Base-by-base conservation (phyloP, 2,888 invertebrate genomes). In the Pseudeuparius sepicola region DNA sequence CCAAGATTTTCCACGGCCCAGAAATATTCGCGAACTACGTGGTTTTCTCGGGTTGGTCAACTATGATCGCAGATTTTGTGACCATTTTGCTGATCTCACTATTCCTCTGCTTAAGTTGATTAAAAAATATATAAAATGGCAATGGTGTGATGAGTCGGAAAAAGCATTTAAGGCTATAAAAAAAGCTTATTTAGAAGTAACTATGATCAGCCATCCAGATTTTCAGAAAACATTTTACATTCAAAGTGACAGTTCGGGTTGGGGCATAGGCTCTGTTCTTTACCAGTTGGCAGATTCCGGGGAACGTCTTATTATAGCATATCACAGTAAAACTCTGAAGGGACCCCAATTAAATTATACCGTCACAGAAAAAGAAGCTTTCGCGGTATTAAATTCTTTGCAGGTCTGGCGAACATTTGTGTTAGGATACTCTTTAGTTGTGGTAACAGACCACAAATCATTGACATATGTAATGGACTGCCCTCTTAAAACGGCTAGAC, bases 401-500 rank as follows among this genome's bases (percentile, higher is more conserved):
- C 14, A 24, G 13, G 16, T 38, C 10, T 44, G 38, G 40, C 33
- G 42, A 4, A 17, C 12, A 7, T 36, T 42, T 10, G 14, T 44
- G 6, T 27, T 39, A 6, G 42, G 39, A 2, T 10, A 11, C 1
- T 9, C 24, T 4, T 14, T 45, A 10, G 33, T 16, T 1, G 14
- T 43, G 11, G 9, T 41, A 11, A 40, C 35, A 1, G 43, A 45
- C 20, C 36, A 45, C 17, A 40, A 40, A 20, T 18, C 45, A 3
- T 23, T 43, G n/a, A 14, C 10, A 11, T 35, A 40, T 25, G 5
- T 43, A 16, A 14, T 25, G 9, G 24, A 9, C 3, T 38, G 36
- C 12, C 34, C 26, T 20, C 27, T 41, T 10, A 13, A 31, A 20
- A 29, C 26, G 7, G 18, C 40, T 9, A 23, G 43, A 4, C 25